Percentiles rank a stretch among this genome's conserved stretches.
phyloP scores from a whole-genome alignment of 2,797 vertebrate species.

The Poecilia velifera region DNA sequence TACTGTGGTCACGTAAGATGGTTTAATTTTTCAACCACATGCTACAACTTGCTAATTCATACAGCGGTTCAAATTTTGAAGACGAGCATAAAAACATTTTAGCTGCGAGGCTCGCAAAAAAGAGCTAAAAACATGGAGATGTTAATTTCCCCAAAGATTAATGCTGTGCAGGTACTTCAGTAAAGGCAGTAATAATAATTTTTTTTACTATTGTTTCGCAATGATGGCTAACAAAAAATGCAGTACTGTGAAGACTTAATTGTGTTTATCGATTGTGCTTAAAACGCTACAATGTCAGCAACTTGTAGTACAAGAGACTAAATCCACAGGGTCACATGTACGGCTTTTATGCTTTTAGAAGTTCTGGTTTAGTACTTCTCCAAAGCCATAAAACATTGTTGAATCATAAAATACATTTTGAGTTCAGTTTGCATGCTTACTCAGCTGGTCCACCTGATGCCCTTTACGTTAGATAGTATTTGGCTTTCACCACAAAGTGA shows the following conservation, averaged over 20 bases:
- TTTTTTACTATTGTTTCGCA: constrained; percentile 39
- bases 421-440: constrained; percentile 40
- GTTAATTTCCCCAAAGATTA: constrained; percentile 64
- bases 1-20: no score
- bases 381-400: constrained; percentile 38
- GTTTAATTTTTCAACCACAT: neutral
- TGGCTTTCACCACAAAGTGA: constrained; percentile 24
- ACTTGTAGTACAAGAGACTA: constrained; percentile 50
- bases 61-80: neutral
- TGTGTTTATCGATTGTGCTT: constrained; percentile 67
- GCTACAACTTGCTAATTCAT: neutral
- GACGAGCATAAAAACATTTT: neutral
- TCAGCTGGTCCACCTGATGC: constrained; percentile 54
- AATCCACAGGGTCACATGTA: constrained; percentile 31
- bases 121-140: constrained; percentile 32
- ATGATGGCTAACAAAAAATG: constrained; percentile 35
- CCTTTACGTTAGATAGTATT: constrained; percentile 47
- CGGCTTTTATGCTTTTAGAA: constrained; percentile 20
- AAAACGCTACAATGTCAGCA: constrained; percentile 46
- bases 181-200: constrained; percentile 54
- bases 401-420: constrained; percentile 38
- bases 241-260: constrained; percentile 52
- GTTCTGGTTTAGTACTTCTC: constrained; percentile 45
- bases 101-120: constrained; percentile 39
- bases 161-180: constrained; percentile 44